Conservation (phyloP, 2,888 invertebrate species). For the Eudemis profundana region DNA sequence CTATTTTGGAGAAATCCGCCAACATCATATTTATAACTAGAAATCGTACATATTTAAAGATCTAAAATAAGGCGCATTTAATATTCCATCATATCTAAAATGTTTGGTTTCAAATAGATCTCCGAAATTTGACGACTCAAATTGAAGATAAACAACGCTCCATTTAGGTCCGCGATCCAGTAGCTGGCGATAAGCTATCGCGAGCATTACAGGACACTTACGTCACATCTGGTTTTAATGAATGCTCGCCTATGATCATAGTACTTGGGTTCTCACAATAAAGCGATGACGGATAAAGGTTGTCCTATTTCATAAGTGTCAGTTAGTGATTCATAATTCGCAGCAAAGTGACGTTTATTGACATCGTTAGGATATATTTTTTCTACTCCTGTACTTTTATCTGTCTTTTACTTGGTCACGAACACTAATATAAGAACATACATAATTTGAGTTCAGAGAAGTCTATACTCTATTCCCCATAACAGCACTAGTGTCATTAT, state of each 20-base stretch:
- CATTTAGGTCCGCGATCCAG: slow-evolving; percentile 33
- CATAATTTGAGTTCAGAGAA: too few species aligned
- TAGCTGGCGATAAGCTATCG: slow-evolving; percentile 45
- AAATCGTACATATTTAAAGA: too few species aligned
- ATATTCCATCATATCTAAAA: too few species aligned
- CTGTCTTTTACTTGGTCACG: too few species aligned
- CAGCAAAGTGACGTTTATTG: not conserved
- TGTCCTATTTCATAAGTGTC: slow-evolving; percentile 21
- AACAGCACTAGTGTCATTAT: too few species aligned
- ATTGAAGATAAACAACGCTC: not conserved
- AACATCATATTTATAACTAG: too few species aligned
- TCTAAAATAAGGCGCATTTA: too few species aligned
- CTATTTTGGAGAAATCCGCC: too few species aligned
- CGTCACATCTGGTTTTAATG: slow-evolving; percentile 75
- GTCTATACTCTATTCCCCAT: too few species aligned
- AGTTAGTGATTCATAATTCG: slow-evolving; percentile 3
- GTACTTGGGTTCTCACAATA: slow-evolving; percentile 41
- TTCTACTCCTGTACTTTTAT: too few species aligned
- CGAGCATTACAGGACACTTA: slow-evolving; percentile 53
- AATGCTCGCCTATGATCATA: slow-evolving; percentile 62
- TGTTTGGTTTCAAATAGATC: too few species aligned
- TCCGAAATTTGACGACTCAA: not conserved
- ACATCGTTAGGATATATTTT: not conserved
- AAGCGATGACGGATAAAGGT: not conserved
- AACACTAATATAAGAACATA: too few species aligned